Evolutionary conservation across 2,888 invertebrate species (phyloP).

Genomic region (Fragum whitleyi): DNA sequence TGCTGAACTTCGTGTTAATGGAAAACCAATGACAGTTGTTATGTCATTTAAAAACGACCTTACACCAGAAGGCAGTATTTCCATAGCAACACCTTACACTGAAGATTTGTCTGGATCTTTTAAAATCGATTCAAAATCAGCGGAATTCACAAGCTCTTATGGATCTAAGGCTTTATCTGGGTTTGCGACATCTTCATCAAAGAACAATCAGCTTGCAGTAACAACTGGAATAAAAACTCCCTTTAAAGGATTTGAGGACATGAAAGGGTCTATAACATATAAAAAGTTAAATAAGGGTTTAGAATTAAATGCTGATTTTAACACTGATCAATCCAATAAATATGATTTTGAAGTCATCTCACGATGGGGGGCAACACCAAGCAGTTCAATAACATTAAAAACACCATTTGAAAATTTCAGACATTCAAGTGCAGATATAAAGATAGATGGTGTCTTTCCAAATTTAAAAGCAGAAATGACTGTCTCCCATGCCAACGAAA

Average conservation of each 20-base stretch:
- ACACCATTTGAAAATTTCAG: slow-evolving; percentile 64
- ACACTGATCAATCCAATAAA: not conserved
- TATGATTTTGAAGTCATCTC: not conserved
- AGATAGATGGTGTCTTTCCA: slow-evolving; percentile 24
- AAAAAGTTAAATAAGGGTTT: slow-evolving; percentile 20
- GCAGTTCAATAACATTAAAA: slow-evolving; percentile 41
- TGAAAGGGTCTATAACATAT: slow-evolving; percentile 19
- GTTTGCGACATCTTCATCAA: slow-evolving; percentile 7
- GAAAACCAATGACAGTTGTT: slow-evolving; percentile 23
- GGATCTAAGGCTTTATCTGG: slow-evolving; percentile 10
- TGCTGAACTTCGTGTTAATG: slow-evolving; percentile 42
- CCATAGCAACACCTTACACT: slow-evolving; percentile 23
- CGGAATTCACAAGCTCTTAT: slow-evolving; percentile 23
- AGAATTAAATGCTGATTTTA: slow-evolving; percentile 17
- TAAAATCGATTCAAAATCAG: not conserved
- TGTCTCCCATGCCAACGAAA: slow-evolving; percentile 19
- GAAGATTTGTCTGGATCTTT: slow-evolving; percentile 32
- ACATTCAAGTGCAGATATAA: slow-evolving; percentile 2
- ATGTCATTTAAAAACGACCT: slow-evolving; percentile 32
- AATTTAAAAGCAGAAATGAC: slow-evolving; percentile 26
- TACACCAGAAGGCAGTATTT: slow-evolving; percentile 20
- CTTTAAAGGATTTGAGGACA: slow-evolving; percentile 35
- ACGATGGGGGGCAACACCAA: slow-evolving; percentile 13
- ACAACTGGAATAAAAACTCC: slow-evolving; percentile 32
- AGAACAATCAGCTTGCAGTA: slow-evolving; percentile 14